Conservation (phyloP, 2,888 invertebrate genomes). For the Crematogaster levior region DNA sequence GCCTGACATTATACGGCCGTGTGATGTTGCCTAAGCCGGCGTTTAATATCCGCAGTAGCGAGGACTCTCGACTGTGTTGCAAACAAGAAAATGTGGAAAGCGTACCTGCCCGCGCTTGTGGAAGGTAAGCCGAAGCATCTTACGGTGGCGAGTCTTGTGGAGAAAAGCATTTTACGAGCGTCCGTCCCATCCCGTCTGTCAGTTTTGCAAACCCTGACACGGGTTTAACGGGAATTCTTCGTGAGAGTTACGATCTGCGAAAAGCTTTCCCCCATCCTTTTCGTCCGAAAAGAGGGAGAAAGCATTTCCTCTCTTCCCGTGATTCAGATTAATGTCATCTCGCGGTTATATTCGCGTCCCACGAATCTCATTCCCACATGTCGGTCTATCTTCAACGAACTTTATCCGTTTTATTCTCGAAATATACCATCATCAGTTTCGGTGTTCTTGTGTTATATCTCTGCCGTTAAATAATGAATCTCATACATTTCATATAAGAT, state of each 20-base stretch:
- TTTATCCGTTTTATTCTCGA: constrained; percentile 2
- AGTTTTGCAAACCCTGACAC: constrained; percentile 40
- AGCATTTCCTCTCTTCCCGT: constrained; percentile 2
- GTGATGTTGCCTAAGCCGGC: constrained; percentile 46
- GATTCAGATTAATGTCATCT: constrained; percentile 48
- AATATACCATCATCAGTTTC: neutral
- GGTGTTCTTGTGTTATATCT: neutral
- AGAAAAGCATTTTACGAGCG: constrained; percentile 55
- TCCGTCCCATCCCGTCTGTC: constrained; percentile 40
- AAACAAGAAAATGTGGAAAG: neutral
- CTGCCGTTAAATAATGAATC: neutral
- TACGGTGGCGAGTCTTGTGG: constrained; percentile 29
- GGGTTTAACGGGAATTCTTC: constrained; percentile 57
- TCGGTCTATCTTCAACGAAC: constrained; percentile 11
- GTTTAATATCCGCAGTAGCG: constrained; percentile 41
- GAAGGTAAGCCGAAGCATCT: constrained; percentile 35
- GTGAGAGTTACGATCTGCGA: constrained; percentile 44
- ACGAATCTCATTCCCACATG: neutral
- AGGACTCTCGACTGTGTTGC: constrained; percentile 13
- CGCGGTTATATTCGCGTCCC: constrained; percentile 26
- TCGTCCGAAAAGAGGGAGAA: too few relatives aligned
- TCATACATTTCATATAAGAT: neutral
- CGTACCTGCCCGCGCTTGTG: neutral
- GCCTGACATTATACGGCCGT: constrained; percentile 31
- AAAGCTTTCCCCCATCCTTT: neutral